phyloP scores from a whole-genome alignment of 1,140 invertebrate genomes.

The Musca vetustissima region DNA sequence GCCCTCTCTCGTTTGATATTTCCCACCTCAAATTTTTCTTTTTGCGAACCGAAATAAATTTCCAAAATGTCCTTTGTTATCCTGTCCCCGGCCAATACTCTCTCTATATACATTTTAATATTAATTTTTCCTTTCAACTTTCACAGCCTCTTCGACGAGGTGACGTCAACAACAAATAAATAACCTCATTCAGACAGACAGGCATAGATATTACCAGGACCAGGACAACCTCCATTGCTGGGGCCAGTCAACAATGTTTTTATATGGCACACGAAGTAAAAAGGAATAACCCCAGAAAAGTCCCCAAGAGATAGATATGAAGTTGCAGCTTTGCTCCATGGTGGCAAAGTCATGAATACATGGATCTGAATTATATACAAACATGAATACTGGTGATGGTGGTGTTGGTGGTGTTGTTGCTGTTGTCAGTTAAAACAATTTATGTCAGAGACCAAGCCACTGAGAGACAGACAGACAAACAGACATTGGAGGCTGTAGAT shows the following conservation, averaged over 20 bases:
- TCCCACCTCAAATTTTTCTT: too few relatives aligned
- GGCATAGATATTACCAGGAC: not conserved
- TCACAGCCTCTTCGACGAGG: not conserved
- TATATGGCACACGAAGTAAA: not conserved
- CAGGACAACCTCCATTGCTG: not conserved
- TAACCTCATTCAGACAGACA: slow-evolving; percentile 1
- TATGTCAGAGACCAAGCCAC: slow-evolving; percentile 55
- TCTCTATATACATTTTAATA: slow-evolving; percentile 54
- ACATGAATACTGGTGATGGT: slow-evolving; percentile 1
- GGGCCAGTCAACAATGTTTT: not conserved
- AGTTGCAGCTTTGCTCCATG: not conserved
- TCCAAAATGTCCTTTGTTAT: slow-evolving; percentile 53
- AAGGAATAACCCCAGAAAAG: not conserved
- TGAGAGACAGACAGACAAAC: slow-evolving; percentile 29
- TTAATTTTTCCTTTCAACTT: slow-evolving; percentile 49
- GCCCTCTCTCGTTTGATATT: too few relatives aligned
- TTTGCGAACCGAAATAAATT: slow-evolving; percentile 56
- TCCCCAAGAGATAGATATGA: slow-evolving; percentile 7
- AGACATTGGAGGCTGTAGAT: too few relatives aligned
- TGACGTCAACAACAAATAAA: slow-evolving; percentile 23
- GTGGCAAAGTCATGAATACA: not conserved
- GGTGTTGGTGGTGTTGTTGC: slow-evolving; percentile 33
- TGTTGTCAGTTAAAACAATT: slow-evolving; percentile 56
- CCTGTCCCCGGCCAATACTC: slow-evolving; percentile 36
- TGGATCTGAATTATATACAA: not conserved